These are phyloP conservation scores for Notamacropus eugenii DNA, from an alignment of 2,797 vertebrate genomes.

Conservation along the genomic window DNA sequence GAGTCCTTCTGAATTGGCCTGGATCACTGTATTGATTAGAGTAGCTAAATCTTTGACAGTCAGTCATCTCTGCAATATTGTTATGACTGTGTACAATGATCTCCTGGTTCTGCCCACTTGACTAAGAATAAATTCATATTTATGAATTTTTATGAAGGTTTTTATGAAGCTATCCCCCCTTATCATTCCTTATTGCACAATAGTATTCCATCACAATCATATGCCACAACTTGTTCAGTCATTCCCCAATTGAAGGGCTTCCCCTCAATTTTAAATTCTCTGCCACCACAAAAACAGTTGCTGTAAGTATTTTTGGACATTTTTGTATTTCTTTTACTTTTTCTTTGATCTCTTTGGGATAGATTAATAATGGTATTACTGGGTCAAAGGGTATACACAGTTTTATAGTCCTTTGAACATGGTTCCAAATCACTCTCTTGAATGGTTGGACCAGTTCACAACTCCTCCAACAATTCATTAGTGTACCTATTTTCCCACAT, in stretches of 20 bases:
- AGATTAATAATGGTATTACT: background rate
- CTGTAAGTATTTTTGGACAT: background rate
- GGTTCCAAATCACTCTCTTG: background rate
- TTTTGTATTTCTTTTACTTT: background rate
- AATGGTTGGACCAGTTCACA: background rate
- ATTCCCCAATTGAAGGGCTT: background rate
- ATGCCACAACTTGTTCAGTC: too few species aligned
- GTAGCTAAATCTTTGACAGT: background rate
- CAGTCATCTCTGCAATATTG: background rate
- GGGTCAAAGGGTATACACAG: background rate
- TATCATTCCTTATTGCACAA: background rate
- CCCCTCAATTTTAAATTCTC: background rate
- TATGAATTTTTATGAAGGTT: background rate
- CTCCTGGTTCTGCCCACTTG: background rate
- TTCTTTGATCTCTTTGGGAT: background rate
- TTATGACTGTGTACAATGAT: background rate
- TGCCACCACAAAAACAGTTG: background rate
- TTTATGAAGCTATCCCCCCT: background rate
- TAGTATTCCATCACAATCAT: background rate
- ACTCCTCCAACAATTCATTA: background rate
- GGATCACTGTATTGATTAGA: background rate
- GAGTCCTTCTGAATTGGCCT: background rate
- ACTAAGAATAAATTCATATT: background rate
- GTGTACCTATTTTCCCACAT: background rate
- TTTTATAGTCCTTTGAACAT: background rate